Evolutionary conservation across 2,113 vertebrate species (phyloP), one percentile per base, ranked within the genome.

Genomic region (Okapia johnstoni): DNA sequence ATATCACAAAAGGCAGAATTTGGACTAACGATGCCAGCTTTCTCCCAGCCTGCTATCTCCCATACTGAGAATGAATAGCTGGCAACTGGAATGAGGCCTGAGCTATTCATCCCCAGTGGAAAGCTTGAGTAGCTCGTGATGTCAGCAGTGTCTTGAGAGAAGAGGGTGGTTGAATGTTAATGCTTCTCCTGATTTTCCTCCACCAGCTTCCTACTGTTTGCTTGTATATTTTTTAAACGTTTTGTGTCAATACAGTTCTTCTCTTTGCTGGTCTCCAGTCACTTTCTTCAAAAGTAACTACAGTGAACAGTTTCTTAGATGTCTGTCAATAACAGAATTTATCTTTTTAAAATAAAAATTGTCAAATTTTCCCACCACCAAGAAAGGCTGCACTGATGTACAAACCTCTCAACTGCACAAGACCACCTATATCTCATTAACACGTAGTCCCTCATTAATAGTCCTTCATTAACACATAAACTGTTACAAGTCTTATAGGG

Each of bases 111-210:
- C 73, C 76, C 57, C 48, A 96, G 66, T 48, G 57, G 91, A 94
- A 97, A 92, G 28, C 87, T 52, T 90, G 73, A 96, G 83, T 76
- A 77, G 86, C 88, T 97, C 16, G 25, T 96, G 50, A 36, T 84
- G 52, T 79, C 81, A 93, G 70, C 48, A 43, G 60, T 84, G 30
- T 89, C 70, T 96, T 61, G 26, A 94, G 77, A 90, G 61, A 77
- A 85, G 57, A 88, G 10, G 9, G 16, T 10, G 15, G 2, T 50
- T 60, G 33, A 36, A 14, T 84, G 43, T 93, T 85, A 73, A 60
- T 88, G 61, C 46, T 88, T 50, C n/a, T 79, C 50, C 52, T 2
- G 1, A 16, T 81, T 73, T 85, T 70, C 14, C 13, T 23, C 40
- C 17, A 81, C 50, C 30, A 40, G 43, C 85, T 92, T 92, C 40